Evolutionary conservation across 2,888 invertebrate species (phyloP), one percentile per base, ranked within the genome.

Genomic region (Caenorhabditis angaria): DNA sequence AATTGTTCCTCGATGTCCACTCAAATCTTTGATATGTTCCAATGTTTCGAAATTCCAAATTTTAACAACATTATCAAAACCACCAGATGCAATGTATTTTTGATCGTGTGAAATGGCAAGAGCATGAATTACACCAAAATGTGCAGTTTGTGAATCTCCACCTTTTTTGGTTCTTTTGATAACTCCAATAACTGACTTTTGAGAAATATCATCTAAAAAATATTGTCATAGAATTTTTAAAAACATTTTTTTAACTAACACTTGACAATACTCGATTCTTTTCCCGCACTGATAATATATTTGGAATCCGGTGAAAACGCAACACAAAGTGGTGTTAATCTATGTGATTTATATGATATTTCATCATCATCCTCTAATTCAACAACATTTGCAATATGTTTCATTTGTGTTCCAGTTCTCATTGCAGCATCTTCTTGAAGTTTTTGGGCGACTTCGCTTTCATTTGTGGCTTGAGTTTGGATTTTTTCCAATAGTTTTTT

Each of bases 261-360:
- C 69, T 85, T 85, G 18, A 84, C 81, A 54, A 85, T 80, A 28
- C 76, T 72, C n/a, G 84, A 82, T 51, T 85, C 85, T 65, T 85
- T 85, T 61, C 83, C 83, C 51, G 77, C 76, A 32, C 84, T 85
- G 35, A 85, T 76, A 24, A 83, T 56, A 61, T 61, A 83, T 28
- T 78, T 63, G 5, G 75, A 74, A 53, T 77, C 78, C n/a, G 78
- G 77, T 3, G 84, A 83, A 60, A 85, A 74, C 20, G 80, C 81
- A 24, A 84, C 80, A 27, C 77, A 78, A 0, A 82, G 50, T 10
- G 80, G 80, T 10, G 77, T 69, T 25, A 80, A 74, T 70, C 84
- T 74, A 61, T 85, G 85, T 10, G 74, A 63, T 27, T 82, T 69
- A 58, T 84, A 82, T 47, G 57, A 63, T 25, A 74, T 69, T 57